Base-by-base conservation (phyloP, 2,113 vertebrate species). In the Psittacus erithacus region DNA sequence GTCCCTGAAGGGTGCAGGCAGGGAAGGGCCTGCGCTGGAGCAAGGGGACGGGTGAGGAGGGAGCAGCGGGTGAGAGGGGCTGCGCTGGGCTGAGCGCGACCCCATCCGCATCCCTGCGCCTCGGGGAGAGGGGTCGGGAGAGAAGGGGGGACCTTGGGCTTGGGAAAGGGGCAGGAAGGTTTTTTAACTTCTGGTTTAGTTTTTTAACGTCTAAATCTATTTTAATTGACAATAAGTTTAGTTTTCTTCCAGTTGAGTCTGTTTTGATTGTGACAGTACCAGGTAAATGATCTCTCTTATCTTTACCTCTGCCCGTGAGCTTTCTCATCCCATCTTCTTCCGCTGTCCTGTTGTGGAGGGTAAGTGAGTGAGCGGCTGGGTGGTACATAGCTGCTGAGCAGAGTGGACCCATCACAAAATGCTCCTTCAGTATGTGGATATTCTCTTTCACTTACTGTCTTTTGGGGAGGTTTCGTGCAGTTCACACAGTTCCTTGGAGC, bases 31-130 rank as follows among this genome's bases (percentile, higher is more conserved):
- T 3, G 1, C 2, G 4, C 9, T 59, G 22, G 22, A 59, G 57
- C 33, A 59, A 13, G 13, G 55, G 55, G 9, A 23, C 1, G 22
- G 57, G 22, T 59, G 22, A 35, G 33, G 33, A 35, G 33, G 33
- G 57, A 35, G 6, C 33, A 35, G 57, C 1, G 6, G 9, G 4
- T 0, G 7, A 15, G 33, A 35, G 13, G 22, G 22, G n/a, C 9
- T 59, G 57, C 24, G 57, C 33, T 24, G 57, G 57, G 57, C 22
- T 35, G 22, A 16, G 33, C 4, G 4, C 1, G 33, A 59, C 57
- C 33, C 33, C 33, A 59, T 59, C 57, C 4, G 1, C 9, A 24
- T 9, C 33, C 20, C 33, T 35, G 22, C 2, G 9, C n/a, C 57
- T 38, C 7, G 5, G 24, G 59, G 59, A 38, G 35, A 62, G 59